Evolutionary conservation across 35 echinoderm and acorn worm genomes (phyloP), one percentile per base, ranked within the genome.

Genomic region (Hemicentrotus pulcherrimus): DNA sequence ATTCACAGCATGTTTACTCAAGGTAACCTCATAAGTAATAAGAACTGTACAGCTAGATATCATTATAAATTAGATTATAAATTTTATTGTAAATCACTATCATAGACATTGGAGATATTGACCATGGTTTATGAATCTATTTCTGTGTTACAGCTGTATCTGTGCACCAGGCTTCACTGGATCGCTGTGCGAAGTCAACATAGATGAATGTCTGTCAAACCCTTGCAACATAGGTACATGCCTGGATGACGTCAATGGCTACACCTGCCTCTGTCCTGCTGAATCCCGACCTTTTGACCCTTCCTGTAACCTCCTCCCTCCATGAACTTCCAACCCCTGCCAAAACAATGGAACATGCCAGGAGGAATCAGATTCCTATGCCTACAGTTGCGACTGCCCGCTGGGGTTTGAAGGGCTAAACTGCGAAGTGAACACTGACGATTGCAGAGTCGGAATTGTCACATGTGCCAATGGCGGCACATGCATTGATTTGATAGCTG

Each of bases 401-500:
- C 13, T 94, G 60, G 97, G 97, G 0, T 98, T 94, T 85, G 78
- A 86, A 45, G 97, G 97, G 15, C 6, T 94, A 24, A 60, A 94
- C 31, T 98, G 97, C 85, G 95, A 98, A 86, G 86, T 96, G 31
- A 97, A 97, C 61, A 96, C 94, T 15, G 59, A 98, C 52, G 97
- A 98, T 47, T 98, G 97, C 86, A 19, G 7, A 8, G 24, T 94
- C 13, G 88, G 94, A 45, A 86, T 87, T 59, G 91, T 95, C 47
- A 60, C 58, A 45, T 96, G 97, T 91, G 88, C 4, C 19, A 96
- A 96, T 88, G 94, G 88, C 60, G 97, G 95, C 11, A 97, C 97
- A 7, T 97, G 97, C 70, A n/a, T 96, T 32, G 97, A 97, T 86
- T 71, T 97, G 12, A 86, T 95, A 14, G 88, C 61, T 55, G 88